Evolutionary conservation across 2,888 invertebrate species (phyloP), one percentile per base, ranked within the genome.

Genomic region (Saturnia japonica): DNA sequence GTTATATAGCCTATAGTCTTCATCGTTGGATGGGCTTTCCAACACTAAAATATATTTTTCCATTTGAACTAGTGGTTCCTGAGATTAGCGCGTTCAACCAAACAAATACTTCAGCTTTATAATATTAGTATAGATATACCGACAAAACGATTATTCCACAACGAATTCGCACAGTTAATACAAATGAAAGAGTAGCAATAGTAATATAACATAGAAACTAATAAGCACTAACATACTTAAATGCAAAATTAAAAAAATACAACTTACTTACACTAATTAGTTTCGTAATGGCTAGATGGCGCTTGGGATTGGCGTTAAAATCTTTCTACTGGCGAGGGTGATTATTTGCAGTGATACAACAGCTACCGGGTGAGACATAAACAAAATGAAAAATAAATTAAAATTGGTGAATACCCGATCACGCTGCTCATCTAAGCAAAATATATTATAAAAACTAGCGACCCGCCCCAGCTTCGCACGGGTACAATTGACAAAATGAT

Each of bases 291-390:
- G 72, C 75, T 74, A 82, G 77, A 76, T 74, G 79, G 71, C 73
- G 73, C 64, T 68, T 74, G 77, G 72, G 78, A 78, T 79, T 72
- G 76, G 76, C 75, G 75, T 72, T 75, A 80, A 72, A 71, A 77
- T 74, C 47, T 77, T 75, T 77, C 80, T 82, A 83, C 75, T 76
- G 75, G 80, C 75, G 74, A 73, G 75, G 67, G 78, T 72, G 74
- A 69, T 73, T 75, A 83, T 88, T 91, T 95, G 95, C 83, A 95
- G 94, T 86, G 91, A 88, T 87, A 95, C 91, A 87, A 95, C 94
- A 85, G 95, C 95, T 95, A 94, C 81, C 77, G 85, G 74, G 84
- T 82, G 78, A 77, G 79, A 82, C 81, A 75, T 81, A 83, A 87
- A 86, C 80, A 85, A 85, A 85, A 82, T 80, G 81, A 40, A 40